Conservation (phyloP, 2,888 invertebrate genomes). For the Caprella mutica region DNA sequence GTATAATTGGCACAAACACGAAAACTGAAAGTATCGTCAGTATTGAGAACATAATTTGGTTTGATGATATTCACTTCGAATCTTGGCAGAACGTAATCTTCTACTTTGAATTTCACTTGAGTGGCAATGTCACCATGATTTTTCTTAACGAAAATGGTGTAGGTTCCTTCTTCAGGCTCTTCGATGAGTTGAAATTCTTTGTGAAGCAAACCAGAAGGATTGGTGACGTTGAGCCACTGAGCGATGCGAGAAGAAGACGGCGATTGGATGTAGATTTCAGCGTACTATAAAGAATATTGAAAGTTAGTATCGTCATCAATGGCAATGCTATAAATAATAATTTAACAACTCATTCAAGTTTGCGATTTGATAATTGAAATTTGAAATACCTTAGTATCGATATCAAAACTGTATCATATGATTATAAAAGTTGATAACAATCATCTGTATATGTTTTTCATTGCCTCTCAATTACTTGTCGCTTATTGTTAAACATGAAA, state of each 20-base stretch:
- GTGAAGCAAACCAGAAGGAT: slow-evolving; percentile 53
- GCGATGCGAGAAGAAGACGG: slow-evolving; percentile 52
- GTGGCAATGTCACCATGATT: neutral
- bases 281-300: no score
- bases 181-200: slow-evolving; percentile 43
- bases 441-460: no score
- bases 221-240: slow-evolving; percentile 52
- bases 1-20: slow-evolving; percentile 46
- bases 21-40: slow-evolving; percentile 43
- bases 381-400: no score
- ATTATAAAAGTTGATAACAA: no score
- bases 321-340: no score
- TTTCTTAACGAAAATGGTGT: slow-evolving; percentile 10
- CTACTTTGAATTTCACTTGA: slow-evolving; percentile 43
- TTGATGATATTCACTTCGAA: slow-evolving; percentile 49
- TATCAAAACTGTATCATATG: no score
- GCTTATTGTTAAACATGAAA: no score
- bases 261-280: slow-evolving; percentile 18
- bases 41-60: slow-evolving; percentile 42
- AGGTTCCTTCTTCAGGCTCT: slow-evolving; percentile 36
- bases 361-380: no score
- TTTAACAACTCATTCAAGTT: no score
- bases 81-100: slow-evolving; percentile 50
- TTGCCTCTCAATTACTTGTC: no score
- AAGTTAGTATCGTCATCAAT: no score